A percentile compares a stretch with the other conserved stretches of the same genome.
These are phyloP conservation scores for Alligator sinensis DNA, from an alignment of 2,113 vertebrate species.

Conservation along the genomic window DNA sequence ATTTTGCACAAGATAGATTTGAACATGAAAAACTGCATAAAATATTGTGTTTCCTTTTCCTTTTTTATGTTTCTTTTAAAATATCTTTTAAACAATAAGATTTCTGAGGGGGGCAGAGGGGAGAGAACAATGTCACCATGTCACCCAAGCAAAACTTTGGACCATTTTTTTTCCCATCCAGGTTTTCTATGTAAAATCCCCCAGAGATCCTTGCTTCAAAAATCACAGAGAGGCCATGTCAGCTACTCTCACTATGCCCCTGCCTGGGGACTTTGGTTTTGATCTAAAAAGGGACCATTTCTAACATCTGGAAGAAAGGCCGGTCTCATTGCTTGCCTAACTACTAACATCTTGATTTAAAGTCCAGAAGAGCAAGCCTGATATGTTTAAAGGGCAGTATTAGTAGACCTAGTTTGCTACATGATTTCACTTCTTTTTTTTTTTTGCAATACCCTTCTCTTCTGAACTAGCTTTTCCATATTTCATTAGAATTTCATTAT, in stretches of 20 bases:
- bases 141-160: neutral
- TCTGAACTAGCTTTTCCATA: neutral
- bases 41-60: too few species aligned
- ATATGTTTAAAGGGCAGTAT: slow-evolving; percentile 13
- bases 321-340: neutral
- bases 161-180: neutral
- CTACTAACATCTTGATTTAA: slow-evolving; percentile 11
- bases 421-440: slow-evolving; percentile 32
- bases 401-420: slow-evolving; percentile 27
- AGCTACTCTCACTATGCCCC: neutral
- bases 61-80: neutral
- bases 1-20: neutral
- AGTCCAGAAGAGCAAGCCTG: slow-evolving; percentile 25
- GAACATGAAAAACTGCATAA: neutral
- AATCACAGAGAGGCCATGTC: neutral
- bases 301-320: neutral
- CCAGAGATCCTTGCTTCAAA: neutral
- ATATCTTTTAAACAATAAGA: neutral
- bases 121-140: too few species aligned
- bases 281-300: neutral
- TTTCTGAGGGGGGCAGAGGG: neutral
- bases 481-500: slow-evolving; percentile 21
- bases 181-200: neutral
- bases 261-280: neutral
- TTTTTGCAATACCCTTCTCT: neutral